Evolutionary conservation across 64 coral and sea anemone species (phyloP), one percentile per base, ranked within the genome.

Genomic region (Porites australiensis): DNA sequence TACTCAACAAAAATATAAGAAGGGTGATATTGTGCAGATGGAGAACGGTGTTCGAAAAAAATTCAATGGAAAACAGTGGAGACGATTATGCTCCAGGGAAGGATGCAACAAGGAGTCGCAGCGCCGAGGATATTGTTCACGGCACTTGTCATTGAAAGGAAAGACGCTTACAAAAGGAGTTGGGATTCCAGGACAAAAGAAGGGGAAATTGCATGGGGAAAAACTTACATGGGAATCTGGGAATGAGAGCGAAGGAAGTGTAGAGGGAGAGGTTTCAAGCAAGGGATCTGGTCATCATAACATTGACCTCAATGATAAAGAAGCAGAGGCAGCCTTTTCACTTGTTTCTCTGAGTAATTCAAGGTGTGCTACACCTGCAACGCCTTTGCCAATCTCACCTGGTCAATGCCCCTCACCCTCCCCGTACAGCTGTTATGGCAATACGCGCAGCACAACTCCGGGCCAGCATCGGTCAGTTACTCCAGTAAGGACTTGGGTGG

Each of bases 11-110:
- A 99, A 99, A 89, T 99, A 96, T 60, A 99, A 99, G 82, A 99
- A 99, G 65, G 98, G 98, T 0, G 98, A 99, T 65, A 96, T 99
- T 82, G 94, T 99, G 6, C 94, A 96, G 72, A 99, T 88, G 82
- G 88, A 92, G 71, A 99, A 93, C 89, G 98, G 98, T 9, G 93
- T 99, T 70, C 91, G 98, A 3, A 99, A 99, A 44, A 99, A 99
- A 82, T 99, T 99, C n/a, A 99, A 99, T 77, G 98, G 98, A 2
- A 99, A 99, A 59, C 98, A 99, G 21, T 99, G 98, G 98, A 79
- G 98, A 18, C 83, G 98, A 69, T 57, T 99, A 11, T 99, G 98
- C 85, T 99, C 98, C 8, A 93, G 84, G 46, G 98, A 99, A 23
- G 87, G 81, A 7, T 99, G 98, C 58, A 99, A 96, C 57, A 99